Evolutionary conservation across 2,797 vertebrate species (phyloP), one percentile per base, ranked within the genome.

Genomic region (Pipistrellus nathusii): DNA sequence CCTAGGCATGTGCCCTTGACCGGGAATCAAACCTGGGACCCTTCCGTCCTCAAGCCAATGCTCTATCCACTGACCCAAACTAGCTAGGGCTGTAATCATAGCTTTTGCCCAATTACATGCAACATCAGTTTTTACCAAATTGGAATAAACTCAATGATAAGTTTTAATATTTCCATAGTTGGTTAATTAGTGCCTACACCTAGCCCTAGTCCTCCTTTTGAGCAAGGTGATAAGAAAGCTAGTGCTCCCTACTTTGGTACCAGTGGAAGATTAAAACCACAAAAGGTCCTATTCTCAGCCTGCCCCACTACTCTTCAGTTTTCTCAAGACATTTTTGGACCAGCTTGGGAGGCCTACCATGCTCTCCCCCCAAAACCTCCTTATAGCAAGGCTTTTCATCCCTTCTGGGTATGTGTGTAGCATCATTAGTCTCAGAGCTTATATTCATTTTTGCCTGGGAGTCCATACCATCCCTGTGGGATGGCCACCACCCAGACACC

Each of bases 91-190:
- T 85, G 15, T 44, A 68, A 30, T 57, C 46, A 12, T 55, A 59
- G 41, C 32, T 90, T 92, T 94, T 87, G 17, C 30, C 68, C 62
- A 68, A 59, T 81, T 51, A 57, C 35, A 44, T 72, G 46, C 72
- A 80, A 80, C 5, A 92, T 68, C 9, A 48, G 35, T 59, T 87
- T 91, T 71, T 4, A 64, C n/a, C 55, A 57, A 64, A 15, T 73
- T 90, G 66, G 13, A 86, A 78, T 77, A 27, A 81, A 90, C 32
- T 85, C 35, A 57, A 11, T 55, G 51, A 41, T 76, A 86, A 86
- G 4, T 90, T 84, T 89, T 94, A 83, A 20, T 32, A 76, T 93
- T 91, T 94, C 76, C 44, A 32, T 71, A 76, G 8, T 57, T 87
- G 66, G 12, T 62, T 90, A 86, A 72, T 80, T 84, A 72, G 75